A percentile compares a stretch with the other conserved stretches of the same genome.
Conservation (phyloP, 2,888 invertebrate species). For the Lottia gigantea region DNA sequence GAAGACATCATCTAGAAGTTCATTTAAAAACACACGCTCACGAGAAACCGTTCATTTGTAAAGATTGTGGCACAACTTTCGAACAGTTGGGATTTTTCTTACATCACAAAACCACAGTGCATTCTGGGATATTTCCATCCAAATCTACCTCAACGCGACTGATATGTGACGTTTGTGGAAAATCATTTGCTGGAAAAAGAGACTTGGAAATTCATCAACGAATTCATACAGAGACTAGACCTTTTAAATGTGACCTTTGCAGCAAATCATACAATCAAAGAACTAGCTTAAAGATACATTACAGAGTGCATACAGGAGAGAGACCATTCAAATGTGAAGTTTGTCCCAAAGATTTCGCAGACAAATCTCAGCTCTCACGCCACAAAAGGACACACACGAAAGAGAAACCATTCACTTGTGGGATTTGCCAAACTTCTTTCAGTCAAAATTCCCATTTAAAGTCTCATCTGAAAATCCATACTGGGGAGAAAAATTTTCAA, state of each 20-base stretch:
- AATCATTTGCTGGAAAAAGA: background rate
- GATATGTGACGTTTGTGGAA: background rate
- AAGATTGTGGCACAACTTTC: background rate
- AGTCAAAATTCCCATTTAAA: background rate
- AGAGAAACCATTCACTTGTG: background rate
- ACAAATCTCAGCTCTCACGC: background rate
- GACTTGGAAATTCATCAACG: background rate
- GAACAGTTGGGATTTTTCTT: background rate
- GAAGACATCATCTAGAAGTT: background rate
- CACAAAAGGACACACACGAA: background rate
- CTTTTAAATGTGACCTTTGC: background rate
- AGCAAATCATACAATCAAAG: background rate
- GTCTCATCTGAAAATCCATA: background rate
- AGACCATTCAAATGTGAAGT: constrained; percentile 3
- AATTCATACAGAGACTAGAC: background rate
- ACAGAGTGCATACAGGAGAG: background rate
- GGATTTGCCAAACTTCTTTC: background rate
- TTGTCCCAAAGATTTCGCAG: background rate
- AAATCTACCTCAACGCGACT: background rate
- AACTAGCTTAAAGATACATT: background rate
- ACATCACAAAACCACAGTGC: background rate
- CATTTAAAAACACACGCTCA: background rate
- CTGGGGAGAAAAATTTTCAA: background rate
- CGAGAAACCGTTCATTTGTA: background rate
- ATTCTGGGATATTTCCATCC: too few relatives aligned